Percentiles rank a stretch among this genome's conserved stretches.
Evolutionary conservation across 1,140 invertebrate genomes (phyloP).

Genomic region (Tetragonula clypearis): DNA sequence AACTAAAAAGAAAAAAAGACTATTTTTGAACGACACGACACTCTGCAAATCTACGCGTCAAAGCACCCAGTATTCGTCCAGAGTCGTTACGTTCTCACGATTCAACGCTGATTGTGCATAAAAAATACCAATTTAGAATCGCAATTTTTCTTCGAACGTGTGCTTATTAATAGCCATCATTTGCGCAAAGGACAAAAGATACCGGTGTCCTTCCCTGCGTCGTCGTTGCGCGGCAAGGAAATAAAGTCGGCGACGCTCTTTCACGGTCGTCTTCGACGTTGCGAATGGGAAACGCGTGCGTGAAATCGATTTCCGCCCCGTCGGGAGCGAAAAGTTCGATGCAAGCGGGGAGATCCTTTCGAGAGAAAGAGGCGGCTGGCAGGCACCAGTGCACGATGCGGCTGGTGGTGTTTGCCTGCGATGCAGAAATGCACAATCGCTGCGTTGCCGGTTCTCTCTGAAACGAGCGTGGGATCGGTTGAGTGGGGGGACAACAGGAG

Average conservation of each 20-base stretch:
- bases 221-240: not conserved
- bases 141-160: not conserved
- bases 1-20: too few species aligned
- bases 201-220: not conserved
- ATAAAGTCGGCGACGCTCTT: too few species aligned
- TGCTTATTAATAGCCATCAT: not conserved
- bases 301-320: not conserved
- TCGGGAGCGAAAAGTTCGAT: too few species aligned
- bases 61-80: not conserved
- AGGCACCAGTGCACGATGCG: too few species aligned
- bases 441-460: slow-evolving; percentile 22
- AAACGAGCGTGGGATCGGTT: not conserved
- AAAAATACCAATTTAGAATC: not conserved
- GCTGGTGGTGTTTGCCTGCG: not conserved
- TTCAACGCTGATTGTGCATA: not conserved
- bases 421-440: slow-evolving; percentile 19
- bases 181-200: not conserved
- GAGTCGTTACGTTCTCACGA: not conserved
- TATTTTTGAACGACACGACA: not conserved
- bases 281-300: not conserved
- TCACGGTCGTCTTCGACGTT: not conserved
- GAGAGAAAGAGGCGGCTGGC: not conserved
- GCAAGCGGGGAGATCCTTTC: not conserved
- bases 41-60: not conserved
- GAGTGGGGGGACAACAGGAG: not conserved